Conservation (phyloP, 2,888 invertebrate species). For the Latheticus oryzae region DNA sequence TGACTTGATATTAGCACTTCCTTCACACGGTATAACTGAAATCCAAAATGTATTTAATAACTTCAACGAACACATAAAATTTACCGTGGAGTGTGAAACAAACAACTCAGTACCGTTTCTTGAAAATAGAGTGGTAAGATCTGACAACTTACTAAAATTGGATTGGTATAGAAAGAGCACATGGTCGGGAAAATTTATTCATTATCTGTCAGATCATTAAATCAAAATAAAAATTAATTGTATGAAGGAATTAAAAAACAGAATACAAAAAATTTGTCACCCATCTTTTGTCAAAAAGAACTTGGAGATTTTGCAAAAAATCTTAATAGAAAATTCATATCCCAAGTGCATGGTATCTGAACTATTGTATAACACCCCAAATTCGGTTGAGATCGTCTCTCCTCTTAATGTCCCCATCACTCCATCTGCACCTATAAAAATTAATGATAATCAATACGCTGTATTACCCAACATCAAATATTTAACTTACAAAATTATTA, state of each 20-base stretch:
- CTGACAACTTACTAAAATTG: neutral
- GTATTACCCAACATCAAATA: slow-evolving; percentile 5
- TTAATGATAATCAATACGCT: neutral
- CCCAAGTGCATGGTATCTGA: neutral
- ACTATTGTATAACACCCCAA: neutral
- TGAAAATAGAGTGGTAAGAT: neutral
- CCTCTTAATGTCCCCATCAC: too few relatives aligned
- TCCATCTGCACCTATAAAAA: too few relatives aligned
- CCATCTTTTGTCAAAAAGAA: neutral
- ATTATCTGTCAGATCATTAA: neutral
- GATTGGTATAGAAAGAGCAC: neutral
- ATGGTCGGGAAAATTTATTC: neutral
- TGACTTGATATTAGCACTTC: too few relatives aligned
- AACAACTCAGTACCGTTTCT: neutral
- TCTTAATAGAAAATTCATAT: slow-evolving; percentile 1
- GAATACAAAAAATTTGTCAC: neutral
- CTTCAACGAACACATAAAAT: neutral
- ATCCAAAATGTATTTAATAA: neutral
- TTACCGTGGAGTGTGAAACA: neutral
- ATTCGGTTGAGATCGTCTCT: neutral
- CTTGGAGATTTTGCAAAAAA: neutral
- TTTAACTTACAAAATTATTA: slow-evolving; percentile 2
- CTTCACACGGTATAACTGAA: neutral
- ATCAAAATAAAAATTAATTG: neutral
- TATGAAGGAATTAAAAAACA: neutral